Conservation (phyloP, 2,797 vertebrate species). For the Artibeus jamaicensis region DNA sequence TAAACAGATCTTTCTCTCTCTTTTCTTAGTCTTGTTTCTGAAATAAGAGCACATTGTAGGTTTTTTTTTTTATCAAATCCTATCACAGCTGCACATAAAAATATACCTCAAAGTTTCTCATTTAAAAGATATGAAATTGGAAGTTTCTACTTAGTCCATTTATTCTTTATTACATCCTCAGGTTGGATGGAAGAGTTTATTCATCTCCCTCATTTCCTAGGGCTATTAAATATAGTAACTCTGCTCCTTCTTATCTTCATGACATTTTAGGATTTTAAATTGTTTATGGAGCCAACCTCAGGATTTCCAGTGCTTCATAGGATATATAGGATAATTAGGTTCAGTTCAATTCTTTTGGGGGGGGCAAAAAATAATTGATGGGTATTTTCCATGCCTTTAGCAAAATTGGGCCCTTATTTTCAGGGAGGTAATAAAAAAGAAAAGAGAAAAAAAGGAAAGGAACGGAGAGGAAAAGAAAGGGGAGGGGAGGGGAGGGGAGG, state of each 20-base stretch:
- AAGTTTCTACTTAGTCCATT: constrained; percentile 10
- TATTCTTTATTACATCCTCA: neutral
- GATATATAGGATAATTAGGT: neutral
- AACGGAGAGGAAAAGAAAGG: neutral
- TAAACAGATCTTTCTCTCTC: neutral
- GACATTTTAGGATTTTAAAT: neutral
- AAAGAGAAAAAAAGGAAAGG: neutral
- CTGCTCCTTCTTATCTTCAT: neutral
- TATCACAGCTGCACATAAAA: constrained; percentile 19
- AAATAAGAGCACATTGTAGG: constrained; percentile 28
- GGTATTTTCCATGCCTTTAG: neutral
- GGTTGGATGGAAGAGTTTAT: neutral
- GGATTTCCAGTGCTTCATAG: neutral
- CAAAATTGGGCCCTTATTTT: neutral
- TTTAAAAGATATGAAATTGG: constrained; percentile 29
- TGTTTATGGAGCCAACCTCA: neutral
- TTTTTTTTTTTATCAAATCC: constrained; percentile 18
- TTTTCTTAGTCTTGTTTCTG: constrained; percentile 46
- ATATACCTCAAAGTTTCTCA: neutral
- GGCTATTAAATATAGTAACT: neutral
- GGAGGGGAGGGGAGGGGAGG: neutral
- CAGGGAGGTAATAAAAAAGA: neutral
- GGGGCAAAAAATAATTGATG: neutral
- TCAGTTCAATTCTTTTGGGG: neutral
- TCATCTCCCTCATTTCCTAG: neutral